Base-by-base conservation (phyloP, 2,113 vertebrate species). In the Nestor notabilis region DNA sequence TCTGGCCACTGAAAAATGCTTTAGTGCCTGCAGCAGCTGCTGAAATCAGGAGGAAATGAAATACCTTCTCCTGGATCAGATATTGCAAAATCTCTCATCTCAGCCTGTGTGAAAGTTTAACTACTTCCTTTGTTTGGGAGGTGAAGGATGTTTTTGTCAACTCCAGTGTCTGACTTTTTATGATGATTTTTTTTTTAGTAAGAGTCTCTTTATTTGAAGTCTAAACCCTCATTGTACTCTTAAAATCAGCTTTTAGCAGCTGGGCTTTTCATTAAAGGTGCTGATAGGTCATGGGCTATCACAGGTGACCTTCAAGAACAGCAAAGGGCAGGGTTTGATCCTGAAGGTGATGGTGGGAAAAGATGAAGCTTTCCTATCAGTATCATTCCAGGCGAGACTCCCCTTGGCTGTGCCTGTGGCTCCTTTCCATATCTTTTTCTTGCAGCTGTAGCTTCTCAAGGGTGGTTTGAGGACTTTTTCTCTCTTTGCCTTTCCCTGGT, bases 201-300 rank as follows among this genome's bases (percentile, higher is more conserved):
- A 83, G 49, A 33, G 25, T 35, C 70, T 94, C 43, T 72, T 89
- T 91, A 72, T 87, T 84, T 39, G 66, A 83, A 91, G 61, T 95
- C 97, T 91, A 49, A 95, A 96, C 81, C 65, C 61, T 87, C 96
- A 97, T 95, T 97, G 96, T 92, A 58, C 16, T 96, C 56, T 90
- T 82, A 81, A 83, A 87, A 65, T 47, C 35, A 15, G 83, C 77
- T 92, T 79, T 91, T 72, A 89, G 86, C 95, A 97, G 95, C 91
- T 97, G 95, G 61, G 70, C 53, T 87, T 80, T 89, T 97, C 92
- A 97, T 97, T 97, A 97, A 69, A 95, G 95, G 92, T 95, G 97
- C 74, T 97, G 97, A 97, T 95, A 76, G 91, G 77, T 72, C 20
- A 3, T 68, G 72, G 76, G 64, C 92, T 72, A 92, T 87, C 41